Conservation (phyloP, 2,888 invertebrate species). For the Tenthredo notha region DNA sequence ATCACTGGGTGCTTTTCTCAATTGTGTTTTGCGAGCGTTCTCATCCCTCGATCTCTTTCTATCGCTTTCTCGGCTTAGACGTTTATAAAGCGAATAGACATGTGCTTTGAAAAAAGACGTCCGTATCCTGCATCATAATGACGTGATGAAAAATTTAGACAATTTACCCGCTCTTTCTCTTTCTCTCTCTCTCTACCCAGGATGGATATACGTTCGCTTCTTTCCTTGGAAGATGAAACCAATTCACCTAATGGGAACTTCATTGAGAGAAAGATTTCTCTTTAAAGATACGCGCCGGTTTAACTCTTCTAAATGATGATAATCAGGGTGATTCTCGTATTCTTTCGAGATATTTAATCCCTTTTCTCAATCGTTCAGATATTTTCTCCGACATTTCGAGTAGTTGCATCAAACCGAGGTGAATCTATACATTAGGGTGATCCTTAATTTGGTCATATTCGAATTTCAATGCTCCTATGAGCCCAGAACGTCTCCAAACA, state of each 20-base stretch:
- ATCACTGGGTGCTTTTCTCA: slow-evolving; percentile 66
- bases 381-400: not conserved
- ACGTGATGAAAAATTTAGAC: slow-evolving; percentile 37
- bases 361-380: not conserved
- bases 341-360: not conserved
- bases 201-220: not conserved
- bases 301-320: slow-evolving; percentile 13
- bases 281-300: not conserved
- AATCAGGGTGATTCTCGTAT: not conserved
- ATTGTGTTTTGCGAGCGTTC: slow-evolving; percentile 60
- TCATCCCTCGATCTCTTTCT: not conserved
- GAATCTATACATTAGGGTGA: too few species aligned
- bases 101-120: not conserved
- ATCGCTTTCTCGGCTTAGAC: not conserved
- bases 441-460: too few species aligned
- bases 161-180: not conserved
- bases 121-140: not conserved
- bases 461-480: too few species aligned
- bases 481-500: too few species aligned
- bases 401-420: not conserved
- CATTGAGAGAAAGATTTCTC: slow-evolving; percentile 11
- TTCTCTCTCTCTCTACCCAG: not conserved
- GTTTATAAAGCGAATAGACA: not conserved
- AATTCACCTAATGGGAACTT: slow-evolving; percentile 48
- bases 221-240: slow-evolving; percentile 30